Evolutionary conservation across 2,113 vertebrate species (phyloP), one percentile per base, ranked within the genome.

Genomic region (Hypanus sabinus): DNA sequence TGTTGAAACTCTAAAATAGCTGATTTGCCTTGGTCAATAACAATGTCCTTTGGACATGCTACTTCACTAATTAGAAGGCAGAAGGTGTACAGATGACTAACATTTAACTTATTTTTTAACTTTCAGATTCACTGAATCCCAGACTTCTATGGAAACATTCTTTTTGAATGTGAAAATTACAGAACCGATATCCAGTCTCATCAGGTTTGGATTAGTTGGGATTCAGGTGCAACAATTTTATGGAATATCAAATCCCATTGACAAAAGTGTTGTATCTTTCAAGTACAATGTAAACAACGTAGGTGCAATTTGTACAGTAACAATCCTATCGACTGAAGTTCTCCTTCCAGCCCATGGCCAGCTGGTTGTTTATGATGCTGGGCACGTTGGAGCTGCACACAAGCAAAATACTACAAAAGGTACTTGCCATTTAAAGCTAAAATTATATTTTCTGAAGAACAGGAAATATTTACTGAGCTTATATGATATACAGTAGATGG

Each of bases 61-160:
- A 33, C 27, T 65, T 16, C 65, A 60, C 12, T 16, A 90, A 90
- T 9, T 62, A 65, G 33, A 33, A 90, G 62, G 12, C 85, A 33
- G 60, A 62, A 33, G 30, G 60, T 90, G 16, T n/a, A 33, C 30
- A 18, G 12, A 33, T 90, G 55, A 46, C 83, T 30, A 0, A 30
- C 11, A 20, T 90, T n/a, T 90, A 62, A 88, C 0, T n/a, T 90
- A 20, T 73, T 55, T 73, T 95, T 27, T 94, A 76, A 94, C 94
- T 95, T 94, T 94, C 94, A 98, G 97, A 95, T 98, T 98, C 96
- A 96, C 96, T 76, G 95, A 96, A 81, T 96, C 95, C 0, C 95
- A 97, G 83, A 97, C 97, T 0, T 91, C 94, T 80, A 93, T 95
- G 95, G 96, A 97, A 96, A 96, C 79, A 0, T 94, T 97, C 94